Conservation (phyloP, 53 echinoderm and acorn worm genomes). For the Zoroaster sp. region DNA sequence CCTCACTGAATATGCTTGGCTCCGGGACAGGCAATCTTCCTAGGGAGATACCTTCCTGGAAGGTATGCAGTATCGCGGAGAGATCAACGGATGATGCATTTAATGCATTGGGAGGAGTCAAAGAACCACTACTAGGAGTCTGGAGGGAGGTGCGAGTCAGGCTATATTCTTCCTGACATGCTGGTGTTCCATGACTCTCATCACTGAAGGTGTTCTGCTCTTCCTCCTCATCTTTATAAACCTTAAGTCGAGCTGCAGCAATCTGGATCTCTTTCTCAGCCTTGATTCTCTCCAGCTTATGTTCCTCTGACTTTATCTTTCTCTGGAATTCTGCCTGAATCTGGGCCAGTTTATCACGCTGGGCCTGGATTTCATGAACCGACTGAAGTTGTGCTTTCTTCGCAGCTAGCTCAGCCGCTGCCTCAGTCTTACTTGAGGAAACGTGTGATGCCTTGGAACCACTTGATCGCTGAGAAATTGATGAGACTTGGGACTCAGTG, state of each 20-base stretch:
- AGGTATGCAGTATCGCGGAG: neutral
- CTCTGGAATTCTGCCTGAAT: neutral
- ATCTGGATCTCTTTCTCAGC: constrained; percentile 14
- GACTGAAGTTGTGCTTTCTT: neutral
- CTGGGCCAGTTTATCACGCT: neutral
- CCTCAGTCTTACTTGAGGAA: neutral
- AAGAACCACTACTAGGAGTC: neutral
- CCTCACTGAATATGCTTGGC: neutral
- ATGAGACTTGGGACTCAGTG: constrained; percentile 2
- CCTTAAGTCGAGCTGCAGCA: neutral
- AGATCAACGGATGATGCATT: neutral
- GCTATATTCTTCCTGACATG: neutral
- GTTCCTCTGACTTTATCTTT: constrained; percentile 3
- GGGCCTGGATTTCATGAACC: neutral
- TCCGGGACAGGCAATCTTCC: neutral
- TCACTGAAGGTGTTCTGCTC: neutral
- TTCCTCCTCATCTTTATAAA: constrained; percentile 13
- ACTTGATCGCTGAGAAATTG: neutral
- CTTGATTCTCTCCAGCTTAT: constrained; percentile 10
- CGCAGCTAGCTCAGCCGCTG: constrained; percentile 1
- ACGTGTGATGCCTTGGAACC: neutral
- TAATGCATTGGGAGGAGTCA: neutral
- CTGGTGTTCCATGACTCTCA: neutral
- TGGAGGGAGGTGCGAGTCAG: no score
- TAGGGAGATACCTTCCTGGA: neutral